Evolutionary conservation across 2,797 vertebrate species (phyloP).

Genomic region (Scolopax rusticola): DNA sequence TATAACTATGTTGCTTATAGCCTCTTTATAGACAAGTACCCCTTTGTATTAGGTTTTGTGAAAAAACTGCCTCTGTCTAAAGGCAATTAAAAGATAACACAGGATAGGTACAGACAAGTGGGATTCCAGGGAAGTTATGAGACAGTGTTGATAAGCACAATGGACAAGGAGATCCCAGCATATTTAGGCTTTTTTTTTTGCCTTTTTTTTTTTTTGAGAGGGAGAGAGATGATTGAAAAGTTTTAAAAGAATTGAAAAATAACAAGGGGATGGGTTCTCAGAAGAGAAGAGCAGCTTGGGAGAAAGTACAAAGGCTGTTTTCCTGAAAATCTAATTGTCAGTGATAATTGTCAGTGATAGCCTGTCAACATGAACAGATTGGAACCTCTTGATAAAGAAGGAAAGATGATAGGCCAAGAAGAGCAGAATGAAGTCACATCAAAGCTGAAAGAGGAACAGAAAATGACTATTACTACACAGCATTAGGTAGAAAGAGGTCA

Average conservation of each 20-base stretch:
- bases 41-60: neutral
- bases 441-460: conserved; percentile 7
- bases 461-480: conserved; percentile 23
- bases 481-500: neutral
- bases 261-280: neutral
- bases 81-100: neutral
- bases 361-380: conserved; percentile 53
- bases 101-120: neutral
- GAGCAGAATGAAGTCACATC: neutral
- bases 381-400: conserved; percentile 45
- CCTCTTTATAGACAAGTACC: neutral
- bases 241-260: conserved; percentile 15
- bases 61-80: neutral
- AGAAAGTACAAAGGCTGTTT: conserved; percentile 37
- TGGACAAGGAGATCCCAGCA: neutral
- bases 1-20: neutral
- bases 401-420: conserved; percentile 38
- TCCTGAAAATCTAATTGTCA: conserved; percentile 52
- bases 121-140: neutral
- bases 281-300: conserved; percentile 11
- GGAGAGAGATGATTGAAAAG: neutral
- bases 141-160: neutral
- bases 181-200: neutral
- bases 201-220: neutral
- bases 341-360: conserved; percentile 44